phyloP scores from a whole-genome alignment of 2,113 vertebrate genomes.

The Aplodontia rufa region DNA sequence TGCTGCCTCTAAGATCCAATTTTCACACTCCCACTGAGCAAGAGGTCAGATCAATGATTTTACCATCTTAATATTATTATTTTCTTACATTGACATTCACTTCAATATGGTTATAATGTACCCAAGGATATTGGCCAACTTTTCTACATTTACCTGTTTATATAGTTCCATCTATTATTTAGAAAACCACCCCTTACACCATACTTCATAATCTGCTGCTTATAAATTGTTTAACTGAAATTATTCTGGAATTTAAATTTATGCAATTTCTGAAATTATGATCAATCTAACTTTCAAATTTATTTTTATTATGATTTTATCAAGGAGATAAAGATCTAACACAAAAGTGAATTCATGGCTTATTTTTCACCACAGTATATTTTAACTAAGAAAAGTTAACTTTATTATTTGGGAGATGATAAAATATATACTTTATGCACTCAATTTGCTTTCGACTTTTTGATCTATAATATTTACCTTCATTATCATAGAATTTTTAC shows the following conservation, averaged over 20 bases:
- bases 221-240: not conserved
- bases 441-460: not conserved
- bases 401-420: slow-evolving; percentile 6
- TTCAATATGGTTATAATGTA: not conserved
- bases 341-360: not conserved
- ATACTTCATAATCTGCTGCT: not conserved
- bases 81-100: not conserved
- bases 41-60: slow-evolving; percentile 1
- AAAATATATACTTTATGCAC: not conserved
- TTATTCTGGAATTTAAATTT: not conserved
- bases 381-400: not conserved
- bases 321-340: not conserved
- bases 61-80: not conserved
- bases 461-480: not conserved
- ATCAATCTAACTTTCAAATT: not conserved
- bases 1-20: slow-evolving; percentile 35
- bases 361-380: not conserved
- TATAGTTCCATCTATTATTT: not conserved
- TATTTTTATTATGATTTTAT: not conserved
- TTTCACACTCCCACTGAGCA: not conserved
- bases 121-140: not conserved
- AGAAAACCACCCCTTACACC: not conserved
- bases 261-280: not conserved
- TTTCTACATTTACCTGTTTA: not conserved
- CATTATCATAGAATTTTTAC: not conserved